phyloP scores from a whole-genome alignment of 1,140 invertebrate species.

The Pseudomyrmex gracilis region DNA sequence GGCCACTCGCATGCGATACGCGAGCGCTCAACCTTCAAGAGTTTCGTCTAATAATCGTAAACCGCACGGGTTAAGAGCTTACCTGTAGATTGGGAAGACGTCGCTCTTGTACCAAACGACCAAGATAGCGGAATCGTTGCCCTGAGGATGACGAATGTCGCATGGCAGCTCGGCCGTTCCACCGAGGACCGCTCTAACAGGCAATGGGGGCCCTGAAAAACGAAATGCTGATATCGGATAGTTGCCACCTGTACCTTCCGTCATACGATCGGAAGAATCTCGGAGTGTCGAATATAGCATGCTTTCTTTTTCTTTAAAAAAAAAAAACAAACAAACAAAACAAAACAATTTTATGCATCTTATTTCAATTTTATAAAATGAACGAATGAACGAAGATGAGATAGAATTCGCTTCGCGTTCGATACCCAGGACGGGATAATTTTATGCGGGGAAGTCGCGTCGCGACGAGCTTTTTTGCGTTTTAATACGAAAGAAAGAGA shows the following conservation, averaged over 20 bases:
- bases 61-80: slow-evolving; percentile 64
- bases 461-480: slow-evolving; percentile 3
- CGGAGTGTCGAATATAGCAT: not conserved
- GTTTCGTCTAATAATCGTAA: not conserved
- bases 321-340: no score
- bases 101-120: slow-evolving; percentile 90
- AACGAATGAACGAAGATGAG: not conserved
- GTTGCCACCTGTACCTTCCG: slow-evolving; percentile 62
- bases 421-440: not conserved
- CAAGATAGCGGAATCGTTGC: slow-evolving; percentile 87
- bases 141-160: slow-evolving; percentile 87
- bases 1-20: slow-evolving; percentile 10
- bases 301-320: not conserved
- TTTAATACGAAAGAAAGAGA: not conserved
- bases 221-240: slow-evolving; percentile 78
- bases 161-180: slow-evolving; percentile 88
- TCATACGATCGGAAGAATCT: slow-evolving; percentile 11
- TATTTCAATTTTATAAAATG: not conserved
- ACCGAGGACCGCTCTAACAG: slow-evolving; percentile 87
- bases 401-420: not conserved
- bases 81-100: slow-evolving; percentile 89
- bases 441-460: not conserved
- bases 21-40: not conserved
- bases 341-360: no score
- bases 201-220: slow-evolving; percentile 87